A percentile compares a stretch with the other conserved stretches of the same genome.
These are phyloP conservation scores for Chitala chitala DNA, from an alignment of 2,113 vertebrate species.

Conservation along the genomic window DNA sequence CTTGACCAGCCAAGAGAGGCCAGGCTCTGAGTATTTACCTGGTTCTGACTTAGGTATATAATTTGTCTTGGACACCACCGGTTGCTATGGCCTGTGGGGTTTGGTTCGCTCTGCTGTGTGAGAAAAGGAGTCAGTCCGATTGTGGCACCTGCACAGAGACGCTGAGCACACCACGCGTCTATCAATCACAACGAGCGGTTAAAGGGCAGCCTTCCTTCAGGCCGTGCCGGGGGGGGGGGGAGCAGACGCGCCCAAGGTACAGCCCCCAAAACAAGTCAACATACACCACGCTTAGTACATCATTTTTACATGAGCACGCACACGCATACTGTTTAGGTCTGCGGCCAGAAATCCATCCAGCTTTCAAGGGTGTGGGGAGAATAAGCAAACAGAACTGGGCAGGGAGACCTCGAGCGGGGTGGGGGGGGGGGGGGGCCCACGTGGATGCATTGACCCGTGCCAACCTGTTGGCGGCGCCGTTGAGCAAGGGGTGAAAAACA, in stretches of 20 bases:
- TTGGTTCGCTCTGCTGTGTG: conserved; percentile 67
- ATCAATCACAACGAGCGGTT: conserved; percentile 19
- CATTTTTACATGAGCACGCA: neutral
- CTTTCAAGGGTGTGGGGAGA: no score
- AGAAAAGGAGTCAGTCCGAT: conserved; percentile 49
- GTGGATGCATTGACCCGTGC: neutral
- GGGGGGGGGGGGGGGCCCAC: no score
- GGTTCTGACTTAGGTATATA: conserved; percentile 66
- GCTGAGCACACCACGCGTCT: conserved; percentile 38
- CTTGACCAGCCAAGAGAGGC: conserved; percentile 22
- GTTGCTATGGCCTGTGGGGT: conserved; percentile 55
- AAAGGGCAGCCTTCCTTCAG: neutral
- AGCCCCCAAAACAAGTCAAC: neutral
- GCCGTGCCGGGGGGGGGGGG: neutral
- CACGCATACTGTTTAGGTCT: neutral
- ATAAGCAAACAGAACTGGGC: neutral
- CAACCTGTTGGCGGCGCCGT: conserved; percentile 93
- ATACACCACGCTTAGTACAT: neutral
- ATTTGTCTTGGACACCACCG: conserved; percentile 65
- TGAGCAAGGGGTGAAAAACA: conserved; percentile 86
- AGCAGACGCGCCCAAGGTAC: neutral
- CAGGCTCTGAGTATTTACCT: conserved; percentile 58
- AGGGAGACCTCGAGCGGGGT: neutral
- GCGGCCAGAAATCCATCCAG: neutral
- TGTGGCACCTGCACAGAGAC: conserved; percentile 44